Conservation (phyloP, 2,888 invertebrate genomes). For the Orthosia gothica region DNA sequence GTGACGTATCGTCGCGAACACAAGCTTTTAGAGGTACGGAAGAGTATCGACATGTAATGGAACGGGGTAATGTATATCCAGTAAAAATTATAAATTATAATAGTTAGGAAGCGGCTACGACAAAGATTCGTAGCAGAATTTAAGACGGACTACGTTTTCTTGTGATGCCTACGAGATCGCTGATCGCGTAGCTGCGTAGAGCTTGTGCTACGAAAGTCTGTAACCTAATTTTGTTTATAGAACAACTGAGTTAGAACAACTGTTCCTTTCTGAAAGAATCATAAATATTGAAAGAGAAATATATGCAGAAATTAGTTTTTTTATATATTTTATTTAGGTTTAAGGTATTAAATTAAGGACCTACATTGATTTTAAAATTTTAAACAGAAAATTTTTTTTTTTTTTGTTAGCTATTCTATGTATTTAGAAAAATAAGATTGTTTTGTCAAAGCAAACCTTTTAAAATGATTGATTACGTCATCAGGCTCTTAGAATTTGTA, state of each 20-base stretch:
- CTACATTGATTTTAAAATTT: too few relatives aligned
- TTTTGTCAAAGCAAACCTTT: neutral
- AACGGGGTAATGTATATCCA: too few relatives aligned
- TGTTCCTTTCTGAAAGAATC: neutral
- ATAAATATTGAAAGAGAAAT: neutral
- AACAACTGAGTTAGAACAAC: neutral
- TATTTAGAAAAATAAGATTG: neutral
- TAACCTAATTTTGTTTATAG: conserved; percentile 20
- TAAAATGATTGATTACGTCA: neutral
- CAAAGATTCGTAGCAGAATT: conserved; percentile 22
- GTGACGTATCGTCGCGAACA: too few relatives aligned
- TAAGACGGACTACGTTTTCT: neutral
- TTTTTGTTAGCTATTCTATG: neutral
- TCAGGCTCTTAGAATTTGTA: neutral
- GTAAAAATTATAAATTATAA: neutral
- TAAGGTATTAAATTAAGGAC: too few relatives aligned
- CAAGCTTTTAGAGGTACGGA: too few relatives aligned
- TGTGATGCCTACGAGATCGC: conserved; percentile 41
- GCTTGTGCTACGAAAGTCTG: conserved; percentile 25
- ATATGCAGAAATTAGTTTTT: neutral
- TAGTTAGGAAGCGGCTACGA: neutral
- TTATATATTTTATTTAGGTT: too few relatives aligned
- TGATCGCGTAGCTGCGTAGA: conserved; percentile 52
- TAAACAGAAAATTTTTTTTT: too few relatives aligned
- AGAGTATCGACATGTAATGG: too few relatives aligned